phyloP scores from a whole-genome alignment of 2,113 vertebrate species.

The Antigone vipio region DNA sequence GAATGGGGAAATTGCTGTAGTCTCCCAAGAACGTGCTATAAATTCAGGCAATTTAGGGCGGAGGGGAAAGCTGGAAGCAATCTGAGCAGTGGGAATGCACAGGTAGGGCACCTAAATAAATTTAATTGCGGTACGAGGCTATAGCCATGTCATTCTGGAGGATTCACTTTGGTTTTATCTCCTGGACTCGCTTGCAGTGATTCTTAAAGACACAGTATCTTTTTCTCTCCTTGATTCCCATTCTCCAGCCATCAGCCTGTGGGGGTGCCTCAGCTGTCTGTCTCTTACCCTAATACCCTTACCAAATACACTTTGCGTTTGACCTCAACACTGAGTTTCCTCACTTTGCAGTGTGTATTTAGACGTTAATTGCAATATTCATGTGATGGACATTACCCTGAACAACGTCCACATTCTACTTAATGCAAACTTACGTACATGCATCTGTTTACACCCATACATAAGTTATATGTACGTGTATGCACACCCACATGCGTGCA shows the following conservation, averaged over 20 bases:
- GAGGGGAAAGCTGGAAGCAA: background rate
- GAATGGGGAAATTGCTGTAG: background rate
- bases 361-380: background rate
- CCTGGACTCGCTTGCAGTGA: background rate
- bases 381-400: background rate
- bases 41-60: background rate
- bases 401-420: background rate
- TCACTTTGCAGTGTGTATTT: background rate
- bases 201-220: background rate
- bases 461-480: fast-evolving
- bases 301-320: background rate
- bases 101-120: background rate
- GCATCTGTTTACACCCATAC: fast-evolving
- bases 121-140: background rate
- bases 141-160: background rate
- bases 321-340: background rate
- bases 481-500: fast-evolving
- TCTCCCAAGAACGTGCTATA: background rate
- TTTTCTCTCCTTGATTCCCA: background rate
- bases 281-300: background rate
- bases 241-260: background rate
- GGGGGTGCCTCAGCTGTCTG: background rate
- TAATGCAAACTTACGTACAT: background rate
- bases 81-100: background rate
- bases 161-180: background rate